These are phyloP conservation scores for Diplolepis rosae DNA, from an alignment of 2,888 invertebrate species.

Conservation along the genomic window DNA sequence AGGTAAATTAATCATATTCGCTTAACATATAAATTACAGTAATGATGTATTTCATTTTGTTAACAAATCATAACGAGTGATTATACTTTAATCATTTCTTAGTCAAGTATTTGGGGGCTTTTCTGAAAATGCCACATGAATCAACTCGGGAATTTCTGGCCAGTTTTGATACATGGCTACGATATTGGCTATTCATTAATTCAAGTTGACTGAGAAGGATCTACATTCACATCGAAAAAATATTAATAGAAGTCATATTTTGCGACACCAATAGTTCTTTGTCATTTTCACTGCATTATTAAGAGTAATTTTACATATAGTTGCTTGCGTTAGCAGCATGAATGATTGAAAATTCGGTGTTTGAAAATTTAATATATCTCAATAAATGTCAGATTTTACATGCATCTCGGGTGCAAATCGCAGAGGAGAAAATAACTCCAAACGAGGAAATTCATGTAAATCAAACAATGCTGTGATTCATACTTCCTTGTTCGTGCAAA, in stretches of 20 bases:
- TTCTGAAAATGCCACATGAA: slow-evolving; percentile 55
- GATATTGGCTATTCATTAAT: slow-evolving; percentile 69
- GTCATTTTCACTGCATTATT: slow-evolving; percentile 32
- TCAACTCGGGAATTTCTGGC: slow-evolving; percentile 62
- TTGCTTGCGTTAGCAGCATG: slow-evolving; percentile 16
- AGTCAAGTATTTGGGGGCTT: slow-evolving; percentile 37
- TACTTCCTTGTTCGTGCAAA: slow-evolving; percentile 4
- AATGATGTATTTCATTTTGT: too few relatives aligned
- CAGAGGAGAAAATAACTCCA: slow-evolving; percentile 10
- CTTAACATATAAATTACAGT: too few relatives aligned
- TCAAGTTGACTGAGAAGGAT: slow-evolving; percentile 64
- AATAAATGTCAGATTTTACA: slow-evolving; percentile 24
- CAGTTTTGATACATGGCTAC: slow-evolving; percentile 65
- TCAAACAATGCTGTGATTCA: slow-evolving; percentile 1
- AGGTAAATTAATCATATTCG: too few relatives aligned
- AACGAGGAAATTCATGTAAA: slow-evolving; percentile 18
- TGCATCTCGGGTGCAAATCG: slow-evolving; percentile 13
- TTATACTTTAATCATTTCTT: slow-evolving; percentile 33
- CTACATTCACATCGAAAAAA: slow-evolving; percentile 51
- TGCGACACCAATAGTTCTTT: slow-evolving; percentile 54
- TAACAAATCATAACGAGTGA: too few relatives aligned
- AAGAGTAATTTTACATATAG: slow-evolving; percentile 35
- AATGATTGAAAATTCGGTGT: slow-evolving; percentile 22
- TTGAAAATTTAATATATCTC: slow-evolving; percentile 26
- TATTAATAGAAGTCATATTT: slow-evolving; percentile 57